A percentile compares a stretch with the other conserved stretches of the same genome.
Conservation (phyloP, 1,140 invertebrate genomes). For the Brachionus sp. region DNA sequence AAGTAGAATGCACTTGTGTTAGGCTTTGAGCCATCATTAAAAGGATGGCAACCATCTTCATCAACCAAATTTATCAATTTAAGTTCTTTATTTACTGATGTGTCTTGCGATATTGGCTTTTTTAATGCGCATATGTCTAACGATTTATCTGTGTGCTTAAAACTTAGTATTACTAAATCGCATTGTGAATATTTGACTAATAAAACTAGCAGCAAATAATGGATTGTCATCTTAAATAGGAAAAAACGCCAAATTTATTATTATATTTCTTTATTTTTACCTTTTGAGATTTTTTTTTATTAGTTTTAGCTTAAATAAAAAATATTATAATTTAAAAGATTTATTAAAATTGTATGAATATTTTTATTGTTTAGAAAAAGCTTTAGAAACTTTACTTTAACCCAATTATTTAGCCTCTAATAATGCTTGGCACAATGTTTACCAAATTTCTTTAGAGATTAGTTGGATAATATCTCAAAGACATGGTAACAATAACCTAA, state of each 20-base stretch:
- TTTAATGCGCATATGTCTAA: conserved; percentile 21
- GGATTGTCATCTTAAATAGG: background rate
- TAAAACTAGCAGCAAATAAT: background rate
- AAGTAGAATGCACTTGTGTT: conserved; percentile 28
- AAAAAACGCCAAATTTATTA: background rate
- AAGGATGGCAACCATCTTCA: background rate
- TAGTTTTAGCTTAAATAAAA: background rate
- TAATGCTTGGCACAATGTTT: background rate
- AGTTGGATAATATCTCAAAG: background rate
- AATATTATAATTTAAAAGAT: background rate
- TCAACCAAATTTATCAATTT: background rate
- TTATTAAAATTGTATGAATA: background rate
- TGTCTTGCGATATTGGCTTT: background rate
- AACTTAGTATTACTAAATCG: conserved; percentile 5
- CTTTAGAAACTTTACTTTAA: conserved; percentile 10
- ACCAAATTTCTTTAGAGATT: background rate
- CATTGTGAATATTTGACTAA: background rate
- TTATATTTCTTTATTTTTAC: background rate
- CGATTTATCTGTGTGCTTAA: background rate
- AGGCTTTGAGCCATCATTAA: background rate
- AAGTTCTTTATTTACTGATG: background rate
- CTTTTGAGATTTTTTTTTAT: background rate
- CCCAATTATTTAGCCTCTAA: background rate
- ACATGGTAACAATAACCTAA: background rate
- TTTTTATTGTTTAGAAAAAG: background rate